Evolutionary conservation across 2,113 vertebrate genomes (phyloP), one percentile per base, ranked within the genome.

Genomic region (Naja naja): DNA sequence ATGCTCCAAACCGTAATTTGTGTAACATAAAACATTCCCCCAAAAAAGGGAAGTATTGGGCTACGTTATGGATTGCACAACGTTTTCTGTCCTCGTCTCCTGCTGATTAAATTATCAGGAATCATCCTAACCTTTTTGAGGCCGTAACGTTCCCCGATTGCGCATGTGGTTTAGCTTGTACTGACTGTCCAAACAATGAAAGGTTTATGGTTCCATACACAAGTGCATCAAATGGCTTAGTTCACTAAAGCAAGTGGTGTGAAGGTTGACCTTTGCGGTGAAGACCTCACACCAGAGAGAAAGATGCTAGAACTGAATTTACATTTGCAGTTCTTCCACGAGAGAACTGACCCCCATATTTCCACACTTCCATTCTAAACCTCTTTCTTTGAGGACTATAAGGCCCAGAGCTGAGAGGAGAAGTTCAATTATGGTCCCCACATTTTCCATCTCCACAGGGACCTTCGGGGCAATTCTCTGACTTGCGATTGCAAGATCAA

Each of bases 401-500:
- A 7, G 5, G 1, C 45, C 49, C 52, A 85, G 53, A 27, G 5
- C 3, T 1, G 53, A 85, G 14, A n/a, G 88, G 34, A 20, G 55
- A 20, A 34, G 25, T 39, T 58, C 0, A 11, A 69, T 94, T 53
- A 95, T 22, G 0, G 0, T 0, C 45, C 47, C 9, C 43, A 12
- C 10, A n/a, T 43, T 85, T 39, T 87, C 69, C 49, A 55, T 90
- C 88, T 87, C 0, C 7, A 53, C 97, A 99, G 99, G 94, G 99
- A 99, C 94, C 97, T 99, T n/a, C 97, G 99, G 3, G 99, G 99
- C 60, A 99, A 99, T 93, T 96, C 98, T 0, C 97, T 99, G 96
- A 98, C 95, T 93, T 99, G 99, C 0, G 99, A 99, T 96, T 99
- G 99, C 97, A 99, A 99, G 96, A 98, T 99, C 95, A 99, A 99